Base-by-base conservation (phyloP, 2,113 vertebrate species). In the Oncorhynchus kisutch region DNA sequence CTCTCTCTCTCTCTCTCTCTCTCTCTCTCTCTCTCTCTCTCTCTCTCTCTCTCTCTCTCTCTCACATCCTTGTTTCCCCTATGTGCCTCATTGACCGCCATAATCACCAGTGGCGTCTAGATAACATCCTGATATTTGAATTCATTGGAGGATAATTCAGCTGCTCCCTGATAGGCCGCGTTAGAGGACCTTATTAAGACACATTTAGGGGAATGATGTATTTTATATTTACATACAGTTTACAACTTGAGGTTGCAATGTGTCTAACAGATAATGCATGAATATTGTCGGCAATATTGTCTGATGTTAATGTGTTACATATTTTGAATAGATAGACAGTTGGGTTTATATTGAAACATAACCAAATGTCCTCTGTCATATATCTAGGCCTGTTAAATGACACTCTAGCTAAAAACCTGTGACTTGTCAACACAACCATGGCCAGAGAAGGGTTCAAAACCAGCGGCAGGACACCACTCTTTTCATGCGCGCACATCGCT, bases 41-140 rank as follows among this genome's bases (percentile, higher is more conserved):
- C 31, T 31, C 31, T 31, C 31, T 31, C 31, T 5, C 31, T 31
- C 31, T 7, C 31, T 34, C 31, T 6, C 31, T 34, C 31, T 7
- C 31, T 34, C 20, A 1, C 51, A 54, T 13, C 31, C 31, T 34
- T 34, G 31, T 34, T 34, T 2, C 31, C 6, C 31, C 31, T 34
- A 85, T 88, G 82, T 88, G 82, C 88, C 85, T 85, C 86, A 89
- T 87, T 81, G 87, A 88, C 88, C 88, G 84, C 84, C 80, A 85
- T 88, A 84, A 89, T 82, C 88, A 86, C 84, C 86, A 89, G 87
- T 81, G 86, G 59, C 71, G 78, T 81, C 29, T 77, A 82, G 87
- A 89, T 88, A 90, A 80, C 82, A 90, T 89, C 82, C 74, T 77
- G 81, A 86, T 85, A 88, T 91, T 89, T 90, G 86, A 89, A 91